A percentile compares a stretch with the other conserved stretches of the same genome.
Conservation (phyloP, 1,140 invertebrate genomes). For the Platorchestia sp. region DNA sequence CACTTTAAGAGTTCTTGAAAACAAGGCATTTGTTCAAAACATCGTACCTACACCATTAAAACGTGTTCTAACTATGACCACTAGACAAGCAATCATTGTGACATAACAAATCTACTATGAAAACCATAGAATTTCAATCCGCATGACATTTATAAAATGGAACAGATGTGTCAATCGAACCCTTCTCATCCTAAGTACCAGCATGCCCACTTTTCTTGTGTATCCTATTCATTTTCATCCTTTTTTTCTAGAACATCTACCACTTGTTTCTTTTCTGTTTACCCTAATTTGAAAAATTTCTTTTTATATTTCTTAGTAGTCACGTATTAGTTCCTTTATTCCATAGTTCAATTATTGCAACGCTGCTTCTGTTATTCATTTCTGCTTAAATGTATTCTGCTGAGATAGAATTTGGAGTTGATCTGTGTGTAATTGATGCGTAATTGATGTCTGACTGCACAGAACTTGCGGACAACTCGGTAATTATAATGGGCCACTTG, state of each 20-base stretch:
- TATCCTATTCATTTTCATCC: not conserved
- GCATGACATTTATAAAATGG: not conserved
- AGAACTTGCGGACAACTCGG: too few species aligned
- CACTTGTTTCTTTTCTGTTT: not conserved
- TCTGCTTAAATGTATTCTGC: not conserved
- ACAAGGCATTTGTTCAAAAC: too few species aligned
- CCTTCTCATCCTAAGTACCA: not conserved
- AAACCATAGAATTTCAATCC: not conserved
- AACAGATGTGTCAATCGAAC: not conserved
- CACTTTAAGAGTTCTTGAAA: too few species aligned
- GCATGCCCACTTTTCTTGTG: not conserved
- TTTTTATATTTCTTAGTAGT: not conserved
- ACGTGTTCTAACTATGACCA: too few species aligned
- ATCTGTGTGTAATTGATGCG: not conserved
- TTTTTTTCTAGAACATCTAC: not conserved
- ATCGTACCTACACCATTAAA: too few species aligned
- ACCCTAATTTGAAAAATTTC: not conserved
- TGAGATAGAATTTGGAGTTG: not conserved
- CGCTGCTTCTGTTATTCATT: not conserved
- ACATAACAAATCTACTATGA: too few species aligned
- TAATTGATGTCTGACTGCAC: too few species aligned
- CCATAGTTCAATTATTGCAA: not conserved
- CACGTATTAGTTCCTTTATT: not conserved
- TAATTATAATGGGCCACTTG: too few species aligned
- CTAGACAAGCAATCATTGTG: too few species aligned